Evolutionary conservation across 2,797 vertebrate genomes (phyloP), one percentile per base, ranked within the genome.

Genomic region (Lycodopsis pacificus): DNA sequence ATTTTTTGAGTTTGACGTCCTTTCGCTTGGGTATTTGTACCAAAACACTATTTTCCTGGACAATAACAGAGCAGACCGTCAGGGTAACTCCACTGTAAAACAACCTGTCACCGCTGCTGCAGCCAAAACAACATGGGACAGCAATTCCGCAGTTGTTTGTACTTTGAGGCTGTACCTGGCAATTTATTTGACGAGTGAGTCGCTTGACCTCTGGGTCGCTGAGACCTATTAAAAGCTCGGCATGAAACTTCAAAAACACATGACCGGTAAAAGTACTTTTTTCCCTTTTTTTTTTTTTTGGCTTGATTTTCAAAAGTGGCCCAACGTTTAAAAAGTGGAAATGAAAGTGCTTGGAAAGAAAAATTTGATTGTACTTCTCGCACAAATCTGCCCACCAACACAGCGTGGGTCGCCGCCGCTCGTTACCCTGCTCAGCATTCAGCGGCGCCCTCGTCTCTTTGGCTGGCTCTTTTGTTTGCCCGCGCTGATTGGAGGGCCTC

Each of bases 381-480:
- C 4, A 70, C 42, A 64, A 54, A 12, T 22, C 38, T 44, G 30
- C 7, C 36, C 20, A 20, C 36, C 20, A 14, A 12, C 66, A 25
- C 20, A 48, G 53, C 17, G 20, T 65, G 22, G 49, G 64, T 77
- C 65, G 36, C 2, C 15, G 63, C 58, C 25, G 44, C 81, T 81
- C 13, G 71, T 89, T 82, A 46, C 56, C 63, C 22, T 59, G 44
- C 91, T 93, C 86, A 82, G 90, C 71, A 92, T 93, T 89, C 93
- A 59, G 54, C 11, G 1, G 48, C 38, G 46, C 61, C 25, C 69
- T 51, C 53, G 0, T 80, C 71, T 86, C 88, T 92, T 88, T 88
- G 88, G 89, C 89, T 34, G 76, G 74, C 82, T 90, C 88, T 85
- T 90, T 89, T 93, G 91, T 94, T 93, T 90, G 90, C 87, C 84